Conservation (phyloP, 1,140 invertebrate species). For the Stegodyphus mimosarum region DNA sequence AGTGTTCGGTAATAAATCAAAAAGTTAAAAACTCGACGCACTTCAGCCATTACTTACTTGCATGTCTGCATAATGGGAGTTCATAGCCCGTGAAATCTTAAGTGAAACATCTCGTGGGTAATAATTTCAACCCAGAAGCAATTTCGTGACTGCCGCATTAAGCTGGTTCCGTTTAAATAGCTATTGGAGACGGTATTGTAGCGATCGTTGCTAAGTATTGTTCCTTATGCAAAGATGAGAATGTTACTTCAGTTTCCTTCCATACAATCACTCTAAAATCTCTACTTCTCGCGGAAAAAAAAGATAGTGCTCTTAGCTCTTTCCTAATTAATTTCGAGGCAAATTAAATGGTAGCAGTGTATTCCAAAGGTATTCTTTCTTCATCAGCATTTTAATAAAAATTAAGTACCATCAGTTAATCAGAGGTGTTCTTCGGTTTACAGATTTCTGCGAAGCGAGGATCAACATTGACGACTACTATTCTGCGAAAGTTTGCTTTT, state of each 20-base stretch:
- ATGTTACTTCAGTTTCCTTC: neutral
- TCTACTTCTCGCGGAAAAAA: neutral
- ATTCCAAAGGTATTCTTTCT: slow-evolving; percentile 54
- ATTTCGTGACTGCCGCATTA: neutral
- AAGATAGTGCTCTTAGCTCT: slow-evolving; percentile 11
- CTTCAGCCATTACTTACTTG: no score
- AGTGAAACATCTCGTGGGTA: no score
- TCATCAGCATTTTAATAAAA: slow-evolving; percentile 57
- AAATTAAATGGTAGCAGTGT: slow-evolving; percentile 55
- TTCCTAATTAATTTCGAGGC: slow-evolving; percentile 48
- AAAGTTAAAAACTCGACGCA: no score
- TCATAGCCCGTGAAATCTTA: no score
- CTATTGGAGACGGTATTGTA: neutral
- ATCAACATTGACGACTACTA: slow-evolving; percentile 2
- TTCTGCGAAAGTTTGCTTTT: neutral
- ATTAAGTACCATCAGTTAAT: slow-evolving; percentile 50
- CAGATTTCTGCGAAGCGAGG: slow-evolving; percentile 5
- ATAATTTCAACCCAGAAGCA: no score
- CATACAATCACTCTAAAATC: slow-evolving; percentile 42
- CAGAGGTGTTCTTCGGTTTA: slow-evolving; percentile 16
- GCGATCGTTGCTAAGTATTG: neutral
- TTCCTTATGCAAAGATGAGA: neutral
- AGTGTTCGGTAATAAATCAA: no score
- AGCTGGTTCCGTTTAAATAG: neutral
- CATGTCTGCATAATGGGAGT: no score